Evolutionary conservation across 2,113 vertebrate genomes (phyloP).

Genomic region (Lanius ludovicianus): DNA sequence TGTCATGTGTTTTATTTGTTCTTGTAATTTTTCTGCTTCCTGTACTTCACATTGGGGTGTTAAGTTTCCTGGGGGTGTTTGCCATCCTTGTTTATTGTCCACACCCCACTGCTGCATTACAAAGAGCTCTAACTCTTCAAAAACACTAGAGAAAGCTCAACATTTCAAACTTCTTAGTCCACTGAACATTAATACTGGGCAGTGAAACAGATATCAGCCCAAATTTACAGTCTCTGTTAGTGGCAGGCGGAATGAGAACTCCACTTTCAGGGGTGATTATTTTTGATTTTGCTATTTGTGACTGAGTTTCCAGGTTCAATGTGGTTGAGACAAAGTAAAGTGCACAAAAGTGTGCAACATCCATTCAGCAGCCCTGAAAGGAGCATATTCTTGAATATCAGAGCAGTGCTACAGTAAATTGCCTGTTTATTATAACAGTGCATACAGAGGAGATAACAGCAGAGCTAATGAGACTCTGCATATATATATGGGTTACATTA

Average conservation of each 20-base stretch:
- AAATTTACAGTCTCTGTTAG: not conserved
- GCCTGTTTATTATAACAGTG: not conserved
- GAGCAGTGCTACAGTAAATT: not conserved
- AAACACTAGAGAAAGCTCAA: not conserved
- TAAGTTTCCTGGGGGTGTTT: not conserved
- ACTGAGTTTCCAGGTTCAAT: not conserved
- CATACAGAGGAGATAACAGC: not conserved
- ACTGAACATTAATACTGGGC: not conserved
- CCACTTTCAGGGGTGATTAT: not conserved
- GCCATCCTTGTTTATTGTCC: not conserved
- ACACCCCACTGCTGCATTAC: not conserved
- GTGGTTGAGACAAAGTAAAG: not conserved
- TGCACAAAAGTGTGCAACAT: not conserved
- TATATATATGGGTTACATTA: not conserved
- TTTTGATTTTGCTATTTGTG: not conserved
- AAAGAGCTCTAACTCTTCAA: not conserved
- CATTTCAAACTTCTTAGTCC: not conserved
- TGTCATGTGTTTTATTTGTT: not conserved
- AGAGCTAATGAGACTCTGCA: not conserved
- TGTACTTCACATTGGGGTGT: not conserved
- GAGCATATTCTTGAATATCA: not conserved
- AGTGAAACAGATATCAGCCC: not conserved
- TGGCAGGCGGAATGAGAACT: not conserved
- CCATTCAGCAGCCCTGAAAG: not conserved
- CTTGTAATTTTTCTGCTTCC: not conserved